phyloP scores from a whole-genome alignment of 2,113 vertebrate species.

The Gallinago media region DNA sequence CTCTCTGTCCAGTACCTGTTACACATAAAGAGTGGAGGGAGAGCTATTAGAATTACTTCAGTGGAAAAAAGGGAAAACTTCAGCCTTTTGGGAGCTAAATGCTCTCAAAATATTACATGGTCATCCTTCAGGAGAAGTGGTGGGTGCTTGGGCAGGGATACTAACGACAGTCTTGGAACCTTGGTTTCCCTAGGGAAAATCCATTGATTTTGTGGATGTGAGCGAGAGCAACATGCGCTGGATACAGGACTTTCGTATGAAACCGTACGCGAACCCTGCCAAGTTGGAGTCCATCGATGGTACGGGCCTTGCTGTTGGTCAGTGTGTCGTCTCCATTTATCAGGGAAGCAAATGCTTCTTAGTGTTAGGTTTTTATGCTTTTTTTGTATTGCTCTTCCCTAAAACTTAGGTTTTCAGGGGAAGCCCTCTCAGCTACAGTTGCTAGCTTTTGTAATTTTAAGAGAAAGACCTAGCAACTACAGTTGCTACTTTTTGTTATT shows the following conservation, averaged over 20 bases:
- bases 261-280: constrained; percentile 89
- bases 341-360: not conserved
- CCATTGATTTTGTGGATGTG: constrained; percentile 89
- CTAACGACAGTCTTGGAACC: not conserved
- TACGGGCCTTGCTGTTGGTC: constrained; percentile 18
- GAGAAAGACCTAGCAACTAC: not conserved
- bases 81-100: not conserved
- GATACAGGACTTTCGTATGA: constrained; percentile 95
- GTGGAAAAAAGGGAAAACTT: not conserved
- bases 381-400: no score
- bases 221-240: constrained; percentile 88
- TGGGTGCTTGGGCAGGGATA: not conserved
- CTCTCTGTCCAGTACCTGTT: not conserved
- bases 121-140: fast-evolving
- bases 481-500: not conserved
- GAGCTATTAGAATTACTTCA: fast-evolving
- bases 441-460: not conserved
- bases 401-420: not conserved
- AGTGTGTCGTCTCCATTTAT: fast-evolving
- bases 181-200: constrained; percentile 82
- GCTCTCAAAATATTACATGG: fast-evolving
- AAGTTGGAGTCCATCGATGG: constrained; percentile 95
- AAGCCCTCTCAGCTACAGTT: not conserved
- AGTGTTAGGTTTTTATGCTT: not conserved
- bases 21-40: not conserved